These are phyloP conservation scores for Melanophora roralis DNA, from an alignment of 2,888 invertebrate species.

Conservation along the genomic window DNA sequence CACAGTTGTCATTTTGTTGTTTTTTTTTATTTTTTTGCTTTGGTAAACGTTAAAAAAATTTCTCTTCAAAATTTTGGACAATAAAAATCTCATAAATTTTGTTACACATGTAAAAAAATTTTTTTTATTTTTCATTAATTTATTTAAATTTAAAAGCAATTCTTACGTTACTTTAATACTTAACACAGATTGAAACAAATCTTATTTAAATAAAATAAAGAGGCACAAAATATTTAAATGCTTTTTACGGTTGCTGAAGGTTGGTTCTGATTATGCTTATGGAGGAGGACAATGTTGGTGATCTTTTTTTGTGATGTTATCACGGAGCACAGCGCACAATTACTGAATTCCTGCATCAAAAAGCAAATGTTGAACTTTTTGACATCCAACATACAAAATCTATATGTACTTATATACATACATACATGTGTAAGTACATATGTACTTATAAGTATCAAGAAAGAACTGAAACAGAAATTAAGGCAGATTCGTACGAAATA, in stretches of 20 bases:
- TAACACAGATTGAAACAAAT: too few relatives aligned
- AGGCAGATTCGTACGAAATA: conserved; percentile 24
- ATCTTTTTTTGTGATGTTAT: conserved; percentile 66
- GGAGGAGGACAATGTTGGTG: neutral
- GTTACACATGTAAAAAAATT: too few relatives aligned
- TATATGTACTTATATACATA: too few relatives aligned
- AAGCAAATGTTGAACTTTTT: conserved; percentile 68
- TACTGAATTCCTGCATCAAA: conserved; percentile 71
- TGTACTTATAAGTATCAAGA: neutral
- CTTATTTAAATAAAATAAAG: conserved; percentile 48
- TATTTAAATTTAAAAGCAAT: too few relatives aligned
- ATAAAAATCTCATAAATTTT: too few relatives aligned
- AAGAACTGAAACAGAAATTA: conserved; percentile 20
- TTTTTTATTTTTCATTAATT: neutral
- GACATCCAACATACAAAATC: conserved; percentile 72
- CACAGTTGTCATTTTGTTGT: too few relatives aligned
- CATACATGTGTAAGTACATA: neutral
- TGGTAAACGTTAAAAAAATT: too few relatives aligned
- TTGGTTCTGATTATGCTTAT: neutral
- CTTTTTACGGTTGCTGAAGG: conserved; percentile 2
- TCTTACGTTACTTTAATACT: too few relatives aligned
- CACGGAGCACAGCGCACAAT: conserved; percentile 72
- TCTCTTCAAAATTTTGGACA: too few relatives aligned
- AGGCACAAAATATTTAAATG: conserved; percentile 6
- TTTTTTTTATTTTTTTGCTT: too few relatives aligned